These are phyloP conservation scores for Philaenus spumarius DNA, from an alignment of 1,140 invertebrate genomes.

Conservation along the genomic window DNA sequence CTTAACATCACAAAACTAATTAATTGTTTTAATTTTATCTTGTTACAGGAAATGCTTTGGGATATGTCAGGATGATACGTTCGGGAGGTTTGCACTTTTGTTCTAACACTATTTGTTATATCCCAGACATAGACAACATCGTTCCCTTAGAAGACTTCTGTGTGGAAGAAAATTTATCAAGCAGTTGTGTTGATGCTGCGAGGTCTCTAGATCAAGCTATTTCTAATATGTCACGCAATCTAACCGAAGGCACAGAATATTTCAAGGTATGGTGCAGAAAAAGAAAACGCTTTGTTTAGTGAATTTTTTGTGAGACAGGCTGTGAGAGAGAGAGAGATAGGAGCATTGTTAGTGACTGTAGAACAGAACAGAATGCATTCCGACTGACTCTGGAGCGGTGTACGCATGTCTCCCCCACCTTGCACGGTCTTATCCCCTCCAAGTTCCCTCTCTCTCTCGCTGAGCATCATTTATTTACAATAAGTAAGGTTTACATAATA, in stretches of 20 bases:
- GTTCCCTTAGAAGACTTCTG: slow-evolving; percentile 52
- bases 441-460: too few species aligned
- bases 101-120: slow-evolving; percentile 82
- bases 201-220: slow-evolving; percentile 71
- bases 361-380: too few species aligned
- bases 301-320: too few species aligned
- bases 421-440: too few species aligned
- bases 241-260: slow-evolving; percentile 91
- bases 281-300: slow-evolving; percentile 10
- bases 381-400: too few species aligned
- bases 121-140: slow-evolving; percentile 74
- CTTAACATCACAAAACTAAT: too few species aligned
- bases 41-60: slow-evolving; percentile 80
- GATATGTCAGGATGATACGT: slow-evolving; percentile 89
- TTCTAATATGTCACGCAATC: slow-evolving; percentile 71
- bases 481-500: too few species aligned
- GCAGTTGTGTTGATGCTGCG: slow-evolving; percentile 56
- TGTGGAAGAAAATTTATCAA: slow-evolving; percentile 49
- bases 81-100: slow-evolving; percentile 91
- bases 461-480: too few species aligned
- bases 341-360: too few species aligned
- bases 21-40: slow-evolving; percentile 53
- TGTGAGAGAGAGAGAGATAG: too few species aligned
- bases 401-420: too few species aligned
- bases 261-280: slow-evolving; percentile 55